A percentile compares a stretch with the other conserved stretches of the same genome.
These are phyloP conservation scores for Gortyna flavago DNA, from an alignment of 2,888 invertebrate genomes.

Conservation along the genomic window DNA sequence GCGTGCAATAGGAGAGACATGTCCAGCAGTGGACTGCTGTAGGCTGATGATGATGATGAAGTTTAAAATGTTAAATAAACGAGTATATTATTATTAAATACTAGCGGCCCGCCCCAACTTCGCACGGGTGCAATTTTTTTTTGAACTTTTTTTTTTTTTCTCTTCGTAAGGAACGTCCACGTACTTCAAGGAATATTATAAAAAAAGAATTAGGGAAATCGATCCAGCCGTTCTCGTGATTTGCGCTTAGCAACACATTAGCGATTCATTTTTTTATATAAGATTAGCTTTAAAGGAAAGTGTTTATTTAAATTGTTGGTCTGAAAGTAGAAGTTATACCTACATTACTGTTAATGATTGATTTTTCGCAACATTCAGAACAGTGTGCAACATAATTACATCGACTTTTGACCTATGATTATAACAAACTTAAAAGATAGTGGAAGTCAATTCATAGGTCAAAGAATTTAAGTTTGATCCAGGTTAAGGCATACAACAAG, in stretches of 20 bases:
- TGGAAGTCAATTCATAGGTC: neutral
- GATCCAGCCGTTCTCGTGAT: too few relatives aligned
- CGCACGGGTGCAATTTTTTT: too few relatives aligned
- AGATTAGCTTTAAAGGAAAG: neutral
- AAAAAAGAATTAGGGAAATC: too few relatives aligned
- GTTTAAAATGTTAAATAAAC: neutral
- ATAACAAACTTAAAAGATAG: neutral
- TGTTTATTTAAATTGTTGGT: neutral
- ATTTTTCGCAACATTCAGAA: neutral
- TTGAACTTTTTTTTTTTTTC: too few relatives aligned
- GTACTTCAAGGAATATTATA: too few relatives aligned
- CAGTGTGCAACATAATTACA: neutral
- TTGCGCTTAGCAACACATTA: too few relatives aligned
- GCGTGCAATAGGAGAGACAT: too few relatives aligned
- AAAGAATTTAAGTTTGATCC: neutral
- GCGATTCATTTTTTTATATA: too few relatives aligned
- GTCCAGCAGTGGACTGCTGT: too few relatives aligned
- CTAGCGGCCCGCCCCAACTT: too few relatives aligned
- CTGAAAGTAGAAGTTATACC: neutral
- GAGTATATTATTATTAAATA: too few relatives aligned
- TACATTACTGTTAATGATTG: neutral
- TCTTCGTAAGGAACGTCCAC: too few relatives aligned
- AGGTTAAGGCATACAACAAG: neutral
- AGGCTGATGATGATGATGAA: neutral
- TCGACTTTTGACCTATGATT: neutral